phyloP scores from a whole-genome alignment of 2,888 invertebrate genomes.

The Perizoma affinitatum region DNA sequence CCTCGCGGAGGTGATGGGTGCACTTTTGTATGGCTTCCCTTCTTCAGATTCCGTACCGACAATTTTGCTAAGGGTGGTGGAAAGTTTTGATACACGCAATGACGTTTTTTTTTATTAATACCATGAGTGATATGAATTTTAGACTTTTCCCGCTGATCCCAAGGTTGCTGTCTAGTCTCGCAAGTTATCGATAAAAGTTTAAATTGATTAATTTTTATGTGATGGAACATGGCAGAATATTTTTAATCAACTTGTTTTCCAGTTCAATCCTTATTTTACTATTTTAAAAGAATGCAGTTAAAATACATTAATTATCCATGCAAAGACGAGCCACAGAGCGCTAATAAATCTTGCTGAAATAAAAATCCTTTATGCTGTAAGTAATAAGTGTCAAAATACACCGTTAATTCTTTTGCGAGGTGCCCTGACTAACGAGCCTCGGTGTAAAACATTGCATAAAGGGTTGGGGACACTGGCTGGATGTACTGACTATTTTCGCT shows the following conservation, averaged over 20 bases:
- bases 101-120: no score
- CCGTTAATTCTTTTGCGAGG: constrained; percentile 75
- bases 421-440: constrained; percentile 72
- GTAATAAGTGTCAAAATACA: constrained; percentile 80
- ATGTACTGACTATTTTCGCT: neutral
- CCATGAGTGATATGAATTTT: no score
- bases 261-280: neutral
- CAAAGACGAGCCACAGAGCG: constrained; percentile 39
- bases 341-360: constrained; percentile 60
- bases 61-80: no score
- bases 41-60: no score
- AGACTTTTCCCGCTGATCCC: no score
- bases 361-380: constrained; percentile 50
- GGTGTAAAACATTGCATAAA: constrained; percentile 59
- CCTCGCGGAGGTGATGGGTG: no score
- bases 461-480: constrained; percentile 24
- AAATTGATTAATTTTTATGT: no score
- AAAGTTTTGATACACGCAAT: no score
- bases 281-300: constrained; percentile 21
- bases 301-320: constrained; percentile 35
- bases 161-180: no score
- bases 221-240: no score
- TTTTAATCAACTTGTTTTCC: neutral
- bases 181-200: no score
- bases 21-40: no score